Evolutionary conservation across 2,113 vertebrate genomes (phyloP).

Genomic region (Pomatorhinus ruficollis): DNA sequence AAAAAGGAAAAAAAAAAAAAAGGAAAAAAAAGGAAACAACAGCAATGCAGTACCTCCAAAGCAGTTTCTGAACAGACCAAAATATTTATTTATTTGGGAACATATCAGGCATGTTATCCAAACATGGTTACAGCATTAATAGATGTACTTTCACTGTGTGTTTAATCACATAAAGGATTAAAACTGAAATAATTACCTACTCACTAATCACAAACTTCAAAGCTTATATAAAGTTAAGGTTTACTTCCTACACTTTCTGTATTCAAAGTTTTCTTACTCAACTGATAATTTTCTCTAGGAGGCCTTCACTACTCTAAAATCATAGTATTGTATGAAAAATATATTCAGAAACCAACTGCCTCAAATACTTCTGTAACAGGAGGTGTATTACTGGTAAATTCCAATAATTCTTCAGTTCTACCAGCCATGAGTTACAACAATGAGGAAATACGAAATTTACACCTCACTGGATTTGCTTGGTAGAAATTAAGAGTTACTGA

Average conservation of each 20-base stretch:
- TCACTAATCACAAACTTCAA: not conserved
- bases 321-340: not conserved
- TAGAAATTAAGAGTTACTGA: not conserved
- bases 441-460: slow-evolving; percentile 46
- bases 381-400: not conserved
- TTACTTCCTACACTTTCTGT: slow-evolving; percentile 2
- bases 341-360: not conserved
- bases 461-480: not conserved
- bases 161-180: slow-evolving; percentile 7
- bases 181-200: not conserved
- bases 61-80: not conserved
- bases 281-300: not conserved
- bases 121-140: not conserved
- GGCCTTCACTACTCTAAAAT: not conserved
- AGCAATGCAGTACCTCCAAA: not conserved
- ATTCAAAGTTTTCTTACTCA: not conserved
- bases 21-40: not conserved
- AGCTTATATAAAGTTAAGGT: not conserved
- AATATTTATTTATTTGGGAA: slow-evolving; percentile 49
- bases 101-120: not conserved
- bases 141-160: not conserved
- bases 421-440: not conserved
- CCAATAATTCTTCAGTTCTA: not conserved
- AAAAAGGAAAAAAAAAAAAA: too few species aligned
- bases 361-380: not conserved